Conservation (phyloP, 1,140 invertebrate species). For the Zaprionus vittiger region DNA sequence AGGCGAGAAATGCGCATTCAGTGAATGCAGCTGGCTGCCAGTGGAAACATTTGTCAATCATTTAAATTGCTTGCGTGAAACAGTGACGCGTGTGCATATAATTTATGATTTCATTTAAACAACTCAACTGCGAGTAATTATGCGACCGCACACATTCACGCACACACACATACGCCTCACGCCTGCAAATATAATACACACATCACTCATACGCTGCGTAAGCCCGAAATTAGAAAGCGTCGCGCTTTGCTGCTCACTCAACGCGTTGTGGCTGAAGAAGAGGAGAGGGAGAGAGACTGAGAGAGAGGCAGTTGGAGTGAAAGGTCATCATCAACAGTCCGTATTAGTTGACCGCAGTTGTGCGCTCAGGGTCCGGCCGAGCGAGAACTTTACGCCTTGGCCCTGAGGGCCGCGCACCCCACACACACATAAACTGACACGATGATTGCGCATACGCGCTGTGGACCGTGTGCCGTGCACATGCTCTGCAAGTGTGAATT, state of each 20-base stretch:
- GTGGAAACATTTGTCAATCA: slow-evolving; percentile 56
- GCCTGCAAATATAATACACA: slow-evolving; percentile 13
- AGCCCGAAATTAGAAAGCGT: slow-evolving; percentile 49
- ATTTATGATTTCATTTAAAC: slow-evolving; percentile 79
- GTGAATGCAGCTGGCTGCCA: background rate
- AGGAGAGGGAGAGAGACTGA: background rate
- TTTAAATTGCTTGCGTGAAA: slow-evolving; percentile 54
- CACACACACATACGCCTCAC: background rate
- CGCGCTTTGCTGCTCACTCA: slow-evolving; percentile 37
- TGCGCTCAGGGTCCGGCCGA: slow-evolving; percentile 7
- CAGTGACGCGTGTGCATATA: slow-evolving; percentile 55
- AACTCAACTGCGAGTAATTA: slow-evolving; percentile 77
- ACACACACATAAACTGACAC: background rate
- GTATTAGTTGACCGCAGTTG: slow-evolving; percentile 47
- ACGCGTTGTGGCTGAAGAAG: background rate
- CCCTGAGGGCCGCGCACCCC: slow-evolving; percentile 19
- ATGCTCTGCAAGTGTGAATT: slow-evolving; percentile 34
- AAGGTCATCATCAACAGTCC: slow-evolving; percentile 42
- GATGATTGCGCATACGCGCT: slow-evolving; percentile 60
- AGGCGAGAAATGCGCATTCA: background rate
- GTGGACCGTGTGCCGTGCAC: slow-evolving; percentile 20
- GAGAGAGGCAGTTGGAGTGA: background rate
- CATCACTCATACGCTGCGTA: slow-evolving; percentile 53
- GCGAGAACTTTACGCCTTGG: slow-evolving; percentile 43
- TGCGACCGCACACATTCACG: slow-evolving; percentile 53